phyloP scores from a whole-genome alignment of 2,797 vertebrate genomes.

The Nyctibius grandis region DNA sequence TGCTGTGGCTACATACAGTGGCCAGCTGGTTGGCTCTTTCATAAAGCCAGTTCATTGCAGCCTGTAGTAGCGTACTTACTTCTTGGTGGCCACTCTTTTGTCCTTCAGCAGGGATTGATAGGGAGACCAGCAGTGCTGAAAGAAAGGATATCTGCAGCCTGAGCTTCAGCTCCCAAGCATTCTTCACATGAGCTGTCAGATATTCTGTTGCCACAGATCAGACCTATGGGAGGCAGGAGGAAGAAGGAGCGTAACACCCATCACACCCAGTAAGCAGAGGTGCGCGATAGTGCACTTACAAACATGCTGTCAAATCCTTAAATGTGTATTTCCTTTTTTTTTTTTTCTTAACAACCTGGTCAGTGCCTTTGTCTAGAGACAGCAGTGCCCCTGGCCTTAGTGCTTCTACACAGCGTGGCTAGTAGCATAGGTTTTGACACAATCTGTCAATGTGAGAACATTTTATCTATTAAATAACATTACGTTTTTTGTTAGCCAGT shows the following conservation, averaged over 20 bases:
- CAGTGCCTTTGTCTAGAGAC: background rate
- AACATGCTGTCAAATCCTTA: background rate
- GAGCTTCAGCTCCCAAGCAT: background rate
- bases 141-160: background rate
- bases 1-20: background rate
- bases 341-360: background rate
- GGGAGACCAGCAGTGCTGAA: background rate
- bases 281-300: background rate
- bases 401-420: background rate
- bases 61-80: background rate
- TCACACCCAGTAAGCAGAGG: background rate
- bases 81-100: background rate
- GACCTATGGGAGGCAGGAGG: background rate
- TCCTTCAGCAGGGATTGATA: background rate
- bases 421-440: background rate
- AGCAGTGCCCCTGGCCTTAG: background rate
- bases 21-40: background rate
- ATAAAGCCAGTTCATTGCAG: background rate
- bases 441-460: background rate
- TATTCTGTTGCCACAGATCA: background rate
- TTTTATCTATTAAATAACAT: background rate
- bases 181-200: background rate
- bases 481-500: background rate
- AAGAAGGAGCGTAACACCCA: background rate
- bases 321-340: background rate